Percentiles rank a stretch among this genome's conserved stretches.
phyloP scores from a whole-genome alignment of 2,113 vertebrate genomes.

The Forbesichthys agassizii region DNA sequence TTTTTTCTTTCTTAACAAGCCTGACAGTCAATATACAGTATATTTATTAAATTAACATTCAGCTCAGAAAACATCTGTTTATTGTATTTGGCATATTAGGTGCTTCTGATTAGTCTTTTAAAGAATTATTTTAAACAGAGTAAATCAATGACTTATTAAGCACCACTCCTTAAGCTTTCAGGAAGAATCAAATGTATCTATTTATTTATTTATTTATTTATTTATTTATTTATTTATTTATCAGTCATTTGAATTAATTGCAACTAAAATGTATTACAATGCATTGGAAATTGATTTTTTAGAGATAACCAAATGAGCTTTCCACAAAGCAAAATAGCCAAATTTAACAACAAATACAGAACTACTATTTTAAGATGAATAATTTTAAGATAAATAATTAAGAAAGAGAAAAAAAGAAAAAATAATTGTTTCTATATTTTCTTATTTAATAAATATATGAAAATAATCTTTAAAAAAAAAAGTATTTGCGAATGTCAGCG shows the following conservation, averaged over 20 bases:
- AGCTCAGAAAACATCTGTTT: background rate
- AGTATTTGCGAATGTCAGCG: too few relatives aligned
- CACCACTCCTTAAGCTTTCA: background rate
- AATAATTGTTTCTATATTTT: too few relatives aligned
- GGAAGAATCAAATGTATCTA: too few relatives aligned
- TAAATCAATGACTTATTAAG: background rate
- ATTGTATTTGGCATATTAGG: conserved; percentile 17
- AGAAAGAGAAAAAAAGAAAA: too few relatives aligned
- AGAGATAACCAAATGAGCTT: background rate
- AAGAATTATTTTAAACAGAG: background rate
- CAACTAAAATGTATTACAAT: background rate
- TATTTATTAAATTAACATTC: conserved; percentile 26
- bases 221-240: background rate
- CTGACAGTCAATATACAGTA: conserved; percentile 13
- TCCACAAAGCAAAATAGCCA: too few relatives aligned
- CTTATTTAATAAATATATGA: too few relatives aligned
- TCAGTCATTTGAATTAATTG: background rate
- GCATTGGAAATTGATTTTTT: background rate
- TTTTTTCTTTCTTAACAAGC: conserved; percentile 12
- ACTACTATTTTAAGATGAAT: too few relatives aligned
- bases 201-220: background rate
- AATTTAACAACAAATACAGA: too few relatives aligned
- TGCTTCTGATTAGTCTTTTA: background rate
- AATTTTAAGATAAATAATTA: too few relatives aligned
- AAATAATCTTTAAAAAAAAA: too few relatives aligned